Evolutionary conservation across 2,113 vertebrate genomes (phyloP).

Genomic region (Notothenia coriiceps): DNA sequence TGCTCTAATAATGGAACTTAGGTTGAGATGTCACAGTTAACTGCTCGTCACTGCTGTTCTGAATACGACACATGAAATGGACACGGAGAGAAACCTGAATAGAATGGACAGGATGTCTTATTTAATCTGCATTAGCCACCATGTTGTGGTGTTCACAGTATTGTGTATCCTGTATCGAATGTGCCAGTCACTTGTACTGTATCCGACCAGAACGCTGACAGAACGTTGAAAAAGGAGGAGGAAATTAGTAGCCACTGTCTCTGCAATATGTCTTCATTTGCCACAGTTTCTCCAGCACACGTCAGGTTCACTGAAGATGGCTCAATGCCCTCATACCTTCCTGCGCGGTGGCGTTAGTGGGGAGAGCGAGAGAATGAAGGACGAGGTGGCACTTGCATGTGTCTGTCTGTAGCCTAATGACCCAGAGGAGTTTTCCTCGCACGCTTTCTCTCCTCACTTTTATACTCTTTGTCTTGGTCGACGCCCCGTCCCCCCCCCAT

Average conservation of each 20-base stretch:
- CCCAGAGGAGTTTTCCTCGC: constrained; percentile 54
- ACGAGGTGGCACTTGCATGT: constrained; percentile 73
- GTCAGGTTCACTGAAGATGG: constrained; percentile 73
- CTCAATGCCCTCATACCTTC: constrained; percentile 57
- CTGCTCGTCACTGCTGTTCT: constrained; percentile 48
- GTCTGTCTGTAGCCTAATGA: constrained; percentile 77
- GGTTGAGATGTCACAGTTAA: constrained; percentile 66
- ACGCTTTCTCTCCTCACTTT: constrained; percentile 22
- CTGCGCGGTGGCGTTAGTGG: constrained; percentile 52
- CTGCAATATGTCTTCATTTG: constrained; percentile 79
- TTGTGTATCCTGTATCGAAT: constrained; percentile 53
- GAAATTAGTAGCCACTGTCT: constrained; percentile 70
- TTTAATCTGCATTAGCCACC: constrained; percentile 19
- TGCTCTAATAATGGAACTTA: constrained; percentile 68
- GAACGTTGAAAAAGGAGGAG: constrained; percentile 61
- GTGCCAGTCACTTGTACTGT: constrained; percentile 64
- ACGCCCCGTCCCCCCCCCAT: constrained; percentile 32
- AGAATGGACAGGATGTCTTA: constrained; percentile 44
- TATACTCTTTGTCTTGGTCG: constrained; percentile 38
- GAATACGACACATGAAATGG: constrained; percentile 41
- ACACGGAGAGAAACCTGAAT: constrained; percentile 36
- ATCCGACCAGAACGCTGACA: constrained; percentile 43
- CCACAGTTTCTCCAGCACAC: constrained; percentile 69
- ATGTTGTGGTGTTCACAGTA: constrained; percentile 19
- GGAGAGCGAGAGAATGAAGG: constrained; percentile 64